Evolutionary conservation across 2,797 vertebrate genomes (phyloP), one percentile per base, ranked within the genome.

Genomic region (Lutjanus campechanus): DNA sequence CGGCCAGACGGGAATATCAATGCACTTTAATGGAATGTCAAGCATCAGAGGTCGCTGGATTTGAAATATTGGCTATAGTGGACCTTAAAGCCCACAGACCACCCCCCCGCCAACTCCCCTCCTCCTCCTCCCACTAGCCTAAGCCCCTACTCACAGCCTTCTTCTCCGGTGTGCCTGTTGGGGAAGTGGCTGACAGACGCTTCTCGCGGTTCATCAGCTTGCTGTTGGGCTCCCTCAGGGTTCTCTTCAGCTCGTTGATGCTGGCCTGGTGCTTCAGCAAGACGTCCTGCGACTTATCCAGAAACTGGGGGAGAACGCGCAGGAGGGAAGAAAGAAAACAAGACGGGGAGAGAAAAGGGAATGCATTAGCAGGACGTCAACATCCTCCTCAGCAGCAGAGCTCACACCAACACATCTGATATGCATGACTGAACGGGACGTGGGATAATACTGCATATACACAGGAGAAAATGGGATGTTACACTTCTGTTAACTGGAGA

Each of bases 251-350:
- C 94, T 99, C 98, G 4, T 99, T 99, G 95, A 99, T 99, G 93
- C 98, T 99, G 91, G 98, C 98, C 95, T 99, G 98, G 87, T 99
- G 98, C 94, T 99, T 99, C 93, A 99, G 94, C 77, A 99, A 92
- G 89, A 99, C 95, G 9, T 99, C 98, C 88, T 99, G 95, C 8
- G 98, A 97, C 93, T 99, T 99, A 94, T 99, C 97, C 93, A 98
- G 90, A 92, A 99, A 99, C 97, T 98, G 91, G 63, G 77, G 69
- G 25, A 87, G 67, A 86, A 67, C 70, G 71, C 76, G 64, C 8
- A 43, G 56, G 49, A 73, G 40, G 92, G 61, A 29, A 70, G 29
- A 36, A 36, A 36, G 29, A 43, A 73, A 56, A 81, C 4, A 67
- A 61, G 36, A 69, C 13, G 15, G 13, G 73, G 29, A 71, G 49